These are phyloP conservation scores for Gallirallus australis DNA, from an alignment of 2,797 vertebrate genomes.

Conservation along the genomic window DNA sequence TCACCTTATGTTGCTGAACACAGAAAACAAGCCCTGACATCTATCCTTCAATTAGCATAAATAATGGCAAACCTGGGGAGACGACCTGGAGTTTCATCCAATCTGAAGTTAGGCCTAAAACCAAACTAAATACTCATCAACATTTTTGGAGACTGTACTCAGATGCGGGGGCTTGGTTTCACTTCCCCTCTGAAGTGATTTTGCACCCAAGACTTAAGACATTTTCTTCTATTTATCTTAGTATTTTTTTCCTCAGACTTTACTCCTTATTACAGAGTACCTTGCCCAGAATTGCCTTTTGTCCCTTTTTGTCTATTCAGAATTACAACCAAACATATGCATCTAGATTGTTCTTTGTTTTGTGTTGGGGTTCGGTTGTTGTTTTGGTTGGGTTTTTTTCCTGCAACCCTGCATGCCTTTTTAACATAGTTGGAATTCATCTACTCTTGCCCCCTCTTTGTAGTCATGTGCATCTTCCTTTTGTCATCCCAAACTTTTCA, in stretches of 20 bases:
- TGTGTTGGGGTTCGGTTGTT: not conserved
- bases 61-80: not conserved
- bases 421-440: not conserved
- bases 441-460: not conserved
- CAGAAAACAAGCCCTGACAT: not conserved
- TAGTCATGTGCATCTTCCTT: not conserved
- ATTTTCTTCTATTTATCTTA: not conserved
- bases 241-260: not conserved
- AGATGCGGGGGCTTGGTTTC: not conserved
- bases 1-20: not conserved
- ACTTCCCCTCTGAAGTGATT: not conserved
- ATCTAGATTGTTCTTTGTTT: not conserved
- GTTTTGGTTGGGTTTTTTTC: not conserved
- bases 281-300: not conserved
- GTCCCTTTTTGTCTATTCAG: not conserved
- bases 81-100: not conserved
- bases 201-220: not conserved
- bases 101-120: constrained; percentile 3
- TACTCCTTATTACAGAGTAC: not conserved
- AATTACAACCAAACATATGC: not conserved
- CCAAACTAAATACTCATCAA: constrained; percentile 28
- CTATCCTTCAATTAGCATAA: not conserved
- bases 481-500: not conserved
- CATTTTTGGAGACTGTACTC: not conserved
- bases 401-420: not conserved